A percentile compares a stretch with the other conserved stretches of the same genome.
phyloP scores from a whole-genome alignment of 2,888 invertebrate species.

The Bombyx huttoni region DNA sequence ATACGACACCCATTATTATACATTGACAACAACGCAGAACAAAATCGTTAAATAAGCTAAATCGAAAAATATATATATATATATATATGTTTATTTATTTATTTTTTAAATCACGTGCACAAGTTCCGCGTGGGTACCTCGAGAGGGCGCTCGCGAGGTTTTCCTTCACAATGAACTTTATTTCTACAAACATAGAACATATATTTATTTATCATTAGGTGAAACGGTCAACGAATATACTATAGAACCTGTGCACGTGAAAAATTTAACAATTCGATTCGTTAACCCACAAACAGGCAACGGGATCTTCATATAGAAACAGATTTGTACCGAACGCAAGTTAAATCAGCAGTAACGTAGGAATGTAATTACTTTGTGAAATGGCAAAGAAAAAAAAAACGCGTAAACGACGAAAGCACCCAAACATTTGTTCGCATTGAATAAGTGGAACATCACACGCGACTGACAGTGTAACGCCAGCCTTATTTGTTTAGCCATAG shows the following conservation, averaged over 20 bases:
- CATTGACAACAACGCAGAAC: slow-evolving; percentile 44
- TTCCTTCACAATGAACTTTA: too few relatives aligned
- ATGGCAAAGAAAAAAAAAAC: slow-evolving; percentile 13
- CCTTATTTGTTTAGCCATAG: slow-evolving; percentile 8
- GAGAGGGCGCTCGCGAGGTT: too few relatives aligned
- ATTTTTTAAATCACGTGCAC: background rate
- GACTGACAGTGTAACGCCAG: background rate
- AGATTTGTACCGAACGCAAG: slow-evolving; percentile 30
- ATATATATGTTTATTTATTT: too few relatives aligned
- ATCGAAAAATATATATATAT: slow-evolving; percentile 52
- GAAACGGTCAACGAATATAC: too few relatives aligned
- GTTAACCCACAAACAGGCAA: slow-evolving; percentile 13
- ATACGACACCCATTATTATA: slow-evolving; percentile 17
- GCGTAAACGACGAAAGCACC: slow-evolving; percentile 40
- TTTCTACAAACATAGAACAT: too few relatives aligned
- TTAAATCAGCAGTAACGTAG: slow-evolving; percentile 34
- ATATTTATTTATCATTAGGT: too few relatives aligned
- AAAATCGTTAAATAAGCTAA: slow-evolving; percentile 44
- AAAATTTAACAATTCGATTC: slow-evolving; percentile 61
- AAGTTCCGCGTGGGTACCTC: background rate
- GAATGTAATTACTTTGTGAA: slow-evolving; percentile 46
- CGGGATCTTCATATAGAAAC: slow-evolving; percentile 9
- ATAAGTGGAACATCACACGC: background rate
- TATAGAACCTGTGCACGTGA: slow-evolving; percentile 43
- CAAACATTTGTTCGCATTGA: slow-evolving; percentile 17